phyloP scores from a whole-genome alignment of 1,140 invertebrate species.

The Latrodectus geometricus region DNA sequence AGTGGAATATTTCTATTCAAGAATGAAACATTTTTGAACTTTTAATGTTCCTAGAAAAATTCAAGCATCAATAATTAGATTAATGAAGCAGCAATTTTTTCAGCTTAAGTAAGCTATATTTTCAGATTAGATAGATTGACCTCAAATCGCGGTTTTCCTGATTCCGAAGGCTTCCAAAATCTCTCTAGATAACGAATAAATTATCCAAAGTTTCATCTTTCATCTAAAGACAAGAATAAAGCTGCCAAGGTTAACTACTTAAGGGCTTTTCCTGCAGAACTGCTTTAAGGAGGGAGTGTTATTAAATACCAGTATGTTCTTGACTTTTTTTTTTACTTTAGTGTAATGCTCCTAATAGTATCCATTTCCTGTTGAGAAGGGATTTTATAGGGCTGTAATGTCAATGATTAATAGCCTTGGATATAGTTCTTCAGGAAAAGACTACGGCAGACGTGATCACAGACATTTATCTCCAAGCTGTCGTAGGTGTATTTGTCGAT shows the following conservation, averaged over 20 bases:
- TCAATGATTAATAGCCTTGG: background rate
- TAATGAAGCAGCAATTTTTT: background rate
- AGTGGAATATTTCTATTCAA: too few species aligned
- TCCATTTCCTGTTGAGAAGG: background rate
- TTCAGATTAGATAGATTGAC: constrained; percentile 5
- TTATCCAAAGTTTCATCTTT: background rate
- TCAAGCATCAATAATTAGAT: too few species aligned
- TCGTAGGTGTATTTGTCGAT: too few species aligned
- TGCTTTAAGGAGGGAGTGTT: background rate
- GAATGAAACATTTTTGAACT: too few species aligned
- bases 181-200: background rate
- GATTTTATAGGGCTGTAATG: background rate
- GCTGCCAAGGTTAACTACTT: constrained; percentile 25
- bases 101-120: background rate
- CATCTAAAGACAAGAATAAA: background rate
- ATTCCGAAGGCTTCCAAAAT: background rate
- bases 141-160: constrained; percentile 28
- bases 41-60: too few species aligned
- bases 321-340: background rate
- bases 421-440: background rate
- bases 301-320: background rate
- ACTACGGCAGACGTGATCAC: too few species aligned
- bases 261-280: constrained; percentile 23
- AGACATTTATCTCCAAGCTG: too few species aligned
- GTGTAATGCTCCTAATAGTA: background rate